Evolutionary conservation across 2,797 vertebrate species (phyloP).

Genomic region (Melanotaenia nigrans): DNA sequence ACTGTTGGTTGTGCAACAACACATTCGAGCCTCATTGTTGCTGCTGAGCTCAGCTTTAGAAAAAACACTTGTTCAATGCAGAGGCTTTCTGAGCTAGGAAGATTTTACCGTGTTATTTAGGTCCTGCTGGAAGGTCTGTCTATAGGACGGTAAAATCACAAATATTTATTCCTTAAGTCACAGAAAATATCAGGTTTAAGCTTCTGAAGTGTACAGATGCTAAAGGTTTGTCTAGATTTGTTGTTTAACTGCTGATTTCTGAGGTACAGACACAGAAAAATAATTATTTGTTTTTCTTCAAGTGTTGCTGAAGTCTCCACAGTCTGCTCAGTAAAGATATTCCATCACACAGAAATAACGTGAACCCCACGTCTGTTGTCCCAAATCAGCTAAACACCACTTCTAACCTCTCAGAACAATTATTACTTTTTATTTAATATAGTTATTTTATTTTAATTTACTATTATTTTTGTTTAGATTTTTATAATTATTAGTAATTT

Average conservation of each 20-base stretch:
- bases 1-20: background rate
- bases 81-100: background rate
- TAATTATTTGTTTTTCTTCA: background rate
- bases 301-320: background rate
- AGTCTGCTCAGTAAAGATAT: background rate
- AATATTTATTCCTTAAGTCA: background rate
- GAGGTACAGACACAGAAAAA: no score
- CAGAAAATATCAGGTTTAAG: no score
- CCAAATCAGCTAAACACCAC: no score
- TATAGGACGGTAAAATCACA: background rate
- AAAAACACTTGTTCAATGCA: slow-evolving; percentile 16
- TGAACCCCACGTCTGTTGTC: no score
- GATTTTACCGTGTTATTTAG: background rate
- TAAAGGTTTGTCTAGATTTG: background rate
- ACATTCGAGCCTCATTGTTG: no score
- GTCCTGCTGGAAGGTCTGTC: background rate
- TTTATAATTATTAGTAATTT: no score
- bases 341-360: background rate
- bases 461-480: no score
- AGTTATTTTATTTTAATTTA: no score
- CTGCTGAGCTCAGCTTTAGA: slow-evolving; percentile 28
- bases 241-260: background rate
- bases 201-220: no score
- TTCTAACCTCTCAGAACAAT: no score
- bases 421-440: no score